Percentiles rank a stretch among this genome's conserved stretches.
These are phyloP conservation scores for Drosophila subquinaria DNA, from an alignment of 2,888 invertebrate species.

Conservation along the genomic window DNA sequence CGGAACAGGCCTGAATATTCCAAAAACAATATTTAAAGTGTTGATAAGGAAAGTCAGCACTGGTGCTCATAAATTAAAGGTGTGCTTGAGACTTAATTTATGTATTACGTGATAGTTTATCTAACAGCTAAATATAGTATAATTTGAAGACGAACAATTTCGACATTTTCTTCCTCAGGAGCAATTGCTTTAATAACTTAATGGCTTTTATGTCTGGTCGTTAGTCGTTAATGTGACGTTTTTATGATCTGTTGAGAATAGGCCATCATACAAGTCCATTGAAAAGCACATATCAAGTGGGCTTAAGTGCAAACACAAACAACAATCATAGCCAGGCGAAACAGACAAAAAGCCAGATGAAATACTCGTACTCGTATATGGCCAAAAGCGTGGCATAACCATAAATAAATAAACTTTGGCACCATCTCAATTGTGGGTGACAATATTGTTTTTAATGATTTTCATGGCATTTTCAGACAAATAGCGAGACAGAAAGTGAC, in stretches of 20 bases:
- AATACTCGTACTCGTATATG: background rate
- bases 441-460: constrained; percentile 79
- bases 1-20: too few relatives aligned
- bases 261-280: constrained; percentile 37
- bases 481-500: background rate
- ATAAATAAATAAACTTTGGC: constrained; percentile 64
- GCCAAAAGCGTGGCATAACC: constrained; percentile 28
- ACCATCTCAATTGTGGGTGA: constrained; percentile 65
- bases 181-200: constrained; percentile 14
- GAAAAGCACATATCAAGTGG: constrained; percentile 20
- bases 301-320: constrained; percentile 2
- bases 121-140: background rate
- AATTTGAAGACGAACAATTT: background rate
- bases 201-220: constrained; percentile 2
- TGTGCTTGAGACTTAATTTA: too few relatives aligned
- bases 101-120: too few relatives aligned
- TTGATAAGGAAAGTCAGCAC: too few relatives aligned
- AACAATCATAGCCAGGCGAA: constrained; percentile 13
- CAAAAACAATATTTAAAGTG: too few relatives aligned
- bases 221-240: constrained; percentile 11
- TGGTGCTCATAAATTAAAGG: too few relatives aligned
- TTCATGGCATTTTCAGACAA: constrained; percentile 46
- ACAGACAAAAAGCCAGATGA: background rate
- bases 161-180: background rate
- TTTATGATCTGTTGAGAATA: constrained; percentile 45